Base-by-base conservation (phyloP, 2,888 invertebrate species). In the Chalcosyrphus nemorum region DNA sequence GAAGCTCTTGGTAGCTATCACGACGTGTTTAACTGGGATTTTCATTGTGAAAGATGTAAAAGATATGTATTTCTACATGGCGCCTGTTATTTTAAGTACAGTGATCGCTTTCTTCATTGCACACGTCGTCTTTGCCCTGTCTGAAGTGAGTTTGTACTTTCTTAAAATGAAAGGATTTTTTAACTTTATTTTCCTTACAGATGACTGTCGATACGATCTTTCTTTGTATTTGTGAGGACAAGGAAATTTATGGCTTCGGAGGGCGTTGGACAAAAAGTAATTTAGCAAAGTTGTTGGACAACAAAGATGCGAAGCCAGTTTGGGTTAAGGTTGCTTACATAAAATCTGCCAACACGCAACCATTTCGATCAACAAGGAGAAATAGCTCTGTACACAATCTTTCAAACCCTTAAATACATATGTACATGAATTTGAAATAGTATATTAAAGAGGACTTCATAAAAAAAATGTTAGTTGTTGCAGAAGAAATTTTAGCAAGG, bases 151-250 rank as follows among this genome's bases (percentile, higher is more conserved):
- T 56, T 19, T 11, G 52, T 29, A 0, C 11, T 13, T 1, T 13
- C 52, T 6, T 9, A n/a, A n/a, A n/a, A n/a, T n/a, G n/a, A 7
- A n/a, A 15, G 1, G 56, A 6, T 13, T 13, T 38, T 32, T 47
- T 19, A 7, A n/a, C 24, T 27, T 24, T 27, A 43, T 50, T 24
- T 41, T 5, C 1, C 27, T 4, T n/a, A 24, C 77, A 98, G 97
- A 97, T 97, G 95, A 96, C 97, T 4, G 95, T 98, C 6, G 98
- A 98, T 90, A 97, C 98, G 0, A 92, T 98, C 66, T 96, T 98
- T 91, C 92, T 98, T 82, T 98, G 98, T 90, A 96, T 97, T 88
- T 98, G 97, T 89, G 98, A 98, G 91, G 98, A 97, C 90, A 95
- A 95, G 91, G 95, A 95, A 80, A 93, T 95, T 90, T 96, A 97